Percentiles rank a stretch among this genome's conserved stretches.
Conservation (phyloP, 2,888 invertebrate species). For the Morpho helenor region DNA sequence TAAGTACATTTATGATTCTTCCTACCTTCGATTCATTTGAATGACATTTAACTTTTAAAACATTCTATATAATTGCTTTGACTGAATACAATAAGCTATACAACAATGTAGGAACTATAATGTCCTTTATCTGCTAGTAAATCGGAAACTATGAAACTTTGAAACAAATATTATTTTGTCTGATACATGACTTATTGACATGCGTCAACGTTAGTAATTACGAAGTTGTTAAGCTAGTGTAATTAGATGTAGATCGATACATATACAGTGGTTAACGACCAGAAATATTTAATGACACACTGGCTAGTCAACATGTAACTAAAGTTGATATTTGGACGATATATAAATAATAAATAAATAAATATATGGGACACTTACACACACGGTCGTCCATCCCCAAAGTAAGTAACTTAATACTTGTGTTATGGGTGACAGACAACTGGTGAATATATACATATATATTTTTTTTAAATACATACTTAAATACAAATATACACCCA, state of each 20-base stretch:
- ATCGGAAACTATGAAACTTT: conserved; percentile 8
- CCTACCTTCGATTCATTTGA: no score
- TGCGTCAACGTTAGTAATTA: conserved; percentile 28
- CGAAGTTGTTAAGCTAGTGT: conserved; percentile 24
- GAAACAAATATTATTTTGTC: conserved; percentile 18
- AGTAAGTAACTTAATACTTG: no score
- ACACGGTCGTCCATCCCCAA: no score
- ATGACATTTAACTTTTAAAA: not conserved
- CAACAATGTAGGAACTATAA: conserved; percentile 1
- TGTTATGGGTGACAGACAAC: no score
- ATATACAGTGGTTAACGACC: conserved; percentile 9
- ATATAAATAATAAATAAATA: no score
- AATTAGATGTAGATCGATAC: conserved; percentile 25
- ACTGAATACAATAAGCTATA: conserved; percentile 6
- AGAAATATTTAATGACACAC: not conserved
- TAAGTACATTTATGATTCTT: no score
- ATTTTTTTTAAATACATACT: no score
- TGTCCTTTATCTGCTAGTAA: conserved; percentile 1
- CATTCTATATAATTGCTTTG: not conserved
- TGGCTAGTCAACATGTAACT: no score
- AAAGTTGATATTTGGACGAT: no score
- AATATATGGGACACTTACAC: no score
- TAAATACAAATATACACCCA: no score
- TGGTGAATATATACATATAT: no score
- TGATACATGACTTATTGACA: conserved; percentile 21